phyloP scores from a whole-genome alignment of 2,888 invertebrate species.

The Acrocyrtus sp. region DNA sequence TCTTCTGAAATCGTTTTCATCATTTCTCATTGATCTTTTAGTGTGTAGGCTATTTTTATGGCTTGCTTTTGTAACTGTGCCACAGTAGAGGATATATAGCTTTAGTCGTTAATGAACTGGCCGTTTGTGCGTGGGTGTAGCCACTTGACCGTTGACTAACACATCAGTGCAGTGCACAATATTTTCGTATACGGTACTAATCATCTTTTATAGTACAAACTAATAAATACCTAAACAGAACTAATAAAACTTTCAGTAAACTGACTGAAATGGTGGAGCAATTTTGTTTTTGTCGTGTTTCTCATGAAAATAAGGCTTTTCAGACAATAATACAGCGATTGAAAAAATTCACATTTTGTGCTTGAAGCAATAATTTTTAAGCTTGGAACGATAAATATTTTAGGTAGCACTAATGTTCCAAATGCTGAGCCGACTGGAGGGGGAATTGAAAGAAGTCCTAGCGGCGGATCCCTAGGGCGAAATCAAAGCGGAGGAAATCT shows the following conservation, averaged over 20 bases:
- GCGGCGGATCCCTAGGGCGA: constrained; percentile 81
- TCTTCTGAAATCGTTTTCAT: too few species aligned
- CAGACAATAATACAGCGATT: neutral
- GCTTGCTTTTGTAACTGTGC: too few species aligned
- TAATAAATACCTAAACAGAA: too few species aligned
- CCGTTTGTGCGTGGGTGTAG: too few species aligned
- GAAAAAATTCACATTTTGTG: neutral
- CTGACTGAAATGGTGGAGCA: constrained; percentile 33
- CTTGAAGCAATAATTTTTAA: neutral
- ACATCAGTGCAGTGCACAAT: too few species aligned
- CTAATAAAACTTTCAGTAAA: constrained; percentile 22
- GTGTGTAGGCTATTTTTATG: too few species aligned
- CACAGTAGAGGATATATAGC: too few species aligned
- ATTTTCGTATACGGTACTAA: too few species aligned
- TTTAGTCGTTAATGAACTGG: too few species aligned
- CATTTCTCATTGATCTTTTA: too few species aligned
- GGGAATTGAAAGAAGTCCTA: constrained; percentile 81
- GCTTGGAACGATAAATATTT: neutral
- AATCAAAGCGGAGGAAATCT: constrained; percentile 77
- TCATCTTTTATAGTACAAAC: too few species aligned
- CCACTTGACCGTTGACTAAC: constrained; percentile 25
- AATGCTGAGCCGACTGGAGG: constrained; percentile 50
- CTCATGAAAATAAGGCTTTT: neutral
- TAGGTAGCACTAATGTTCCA: constrained; percentile 62
- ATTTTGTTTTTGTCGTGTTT: constrained; percentile 9